Evolutionary conservation across 1,140 invertebrate species (phyloP), one percentile per base, ranked within the genome.

Genomic region (Polypedilum vanderplanki): DNA sequence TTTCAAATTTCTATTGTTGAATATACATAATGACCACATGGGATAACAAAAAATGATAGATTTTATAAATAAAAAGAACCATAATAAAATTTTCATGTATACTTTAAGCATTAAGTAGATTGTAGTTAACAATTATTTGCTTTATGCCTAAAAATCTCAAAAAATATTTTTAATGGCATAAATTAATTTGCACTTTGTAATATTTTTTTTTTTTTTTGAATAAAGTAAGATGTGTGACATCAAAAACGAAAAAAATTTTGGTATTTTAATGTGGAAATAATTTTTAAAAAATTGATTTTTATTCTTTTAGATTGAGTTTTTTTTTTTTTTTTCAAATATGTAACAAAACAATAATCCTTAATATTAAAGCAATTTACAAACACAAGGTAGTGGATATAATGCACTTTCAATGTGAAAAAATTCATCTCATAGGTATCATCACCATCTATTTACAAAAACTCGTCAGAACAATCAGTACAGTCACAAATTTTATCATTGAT

Each of bases 401-500:
- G 46, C 46, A 57, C 46, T 57, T 57, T 57, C 10, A 4, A 15
- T 46, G 41, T n/a, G 8, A 57, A 57, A 57, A 57, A 57, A n/a
- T 4, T 57, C 46, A n/a, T 57, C 46, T 46, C 41, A n/a, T 57
- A 46, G 41, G 41, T 46, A 12, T 9, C 15, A 3, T 33, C 24
- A 3, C 24, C 24, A 33, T 33, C 24, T 33, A 3, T 33, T 5
- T 33, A 33, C 24, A 33, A 33, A 57, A 57, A 57, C 80, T 93
- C 92, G 82, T 93, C 92, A 57, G 90, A 91, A 40, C 92, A 91
- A 84, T 93, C 91, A 83, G 91, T 93, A 86, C 94, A 93, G 81
- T 93, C 96, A 87, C 96, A 98, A 75, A 97, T 90, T 15, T 93
- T 92, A 87, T 98, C 96, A 84, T 97, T 97, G 0, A 98, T 91